A percentile compares a stretch with the other conserved stretches of the same genome.
These are phyloP conservation scores for Drosophila cardini DNA, from an alignment of 1,140 invertebrate species.

Conservation along the genomic window DNA sequence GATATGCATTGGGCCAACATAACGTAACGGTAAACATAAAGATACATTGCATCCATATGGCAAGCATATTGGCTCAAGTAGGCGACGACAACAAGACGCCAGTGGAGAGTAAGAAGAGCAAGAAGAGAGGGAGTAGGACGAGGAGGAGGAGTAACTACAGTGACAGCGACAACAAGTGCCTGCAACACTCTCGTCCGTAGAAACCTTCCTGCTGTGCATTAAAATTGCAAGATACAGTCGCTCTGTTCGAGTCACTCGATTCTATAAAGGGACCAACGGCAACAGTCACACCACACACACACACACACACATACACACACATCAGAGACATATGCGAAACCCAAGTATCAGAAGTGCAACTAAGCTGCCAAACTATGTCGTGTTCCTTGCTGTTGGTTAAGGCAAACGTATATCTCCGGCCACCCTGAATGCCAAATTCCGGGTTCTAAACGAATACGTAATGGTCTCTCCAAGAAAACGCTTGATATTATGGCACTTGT, in stretches of 20 bases:
- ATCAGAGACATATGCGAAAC: conserved; percentile 41
- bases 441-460: conserved; percentile 1
- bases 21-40: conserved; percentile 50
- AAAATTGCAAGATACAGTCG: conserved; percentile 57
- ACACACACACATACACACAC: conserved; percentile 15
- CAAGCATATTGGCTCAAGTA: conserved; percentile 69
- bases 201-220: conserved; percentile 27
- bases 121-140: too few species aligned
- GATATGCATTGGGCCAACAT: conserved; percentile 34
- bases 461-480: conserved; percentile 1
- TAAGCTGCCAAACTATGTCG: conserved; percentile 64
- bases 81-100: conserved; percentile 51
- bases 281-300: conserved; percentile 20
- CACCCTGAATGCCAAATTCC: conserved; percentile 23
- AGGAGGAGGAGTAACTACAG: conserved; percentile 51
- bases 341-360: conserved; percentile 62
- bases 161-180: conserved; percentile 69
- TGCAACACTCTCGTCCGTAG: conserved; percentile 38
- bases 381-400: conserved; percentile 14
- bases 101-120: conserved; percentile 22
- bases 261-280: conserved; percentile 60
- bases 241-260: conserved; percentile 42
- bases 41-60: conserved; percentile 72
- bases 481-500: not conserved
- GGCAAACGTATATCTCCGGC: conserved; percentile 8